Percentiles rank a stretch among this genome's conserved stretches.
These are phyloP conservation scores for Bombus impatiens DNA, from an alignment of 1,140 invertebrate genomes.

Conservation along the genomic window DNA sequence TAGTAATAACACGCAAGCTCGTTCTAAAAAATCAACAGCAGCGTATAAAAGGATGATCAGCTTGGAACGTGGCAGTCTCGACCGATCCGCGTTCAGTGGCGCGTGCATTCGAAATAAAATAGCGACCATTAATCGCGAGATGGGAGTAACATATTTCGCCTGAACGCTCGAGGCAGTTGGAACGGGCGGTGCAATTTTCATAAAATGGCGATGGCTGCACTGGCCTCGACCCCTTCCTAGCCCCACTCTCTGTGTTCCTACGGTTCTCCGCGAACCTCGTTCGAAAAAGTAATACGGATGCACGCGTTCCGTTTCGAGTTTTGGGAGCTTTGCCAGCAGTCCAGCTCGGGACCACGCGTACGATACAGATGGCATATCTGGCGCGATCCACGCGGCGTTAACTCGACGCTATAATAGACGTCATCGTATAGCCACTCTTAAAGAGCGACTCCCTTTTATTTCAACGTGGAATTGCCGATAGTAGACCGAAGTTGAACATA, in stretches of 20 bases:
- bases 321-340: slow-evolving; percentile 52
- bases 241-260: slow-evolving; percentile 17
- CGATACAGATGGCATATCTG: slow-evolving; percentile 40
- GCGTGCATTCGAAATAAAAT: slow-evolving; percentile 69
- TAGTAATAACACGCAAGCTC: background rate
- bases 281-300: slow-evolving; percentile 72
- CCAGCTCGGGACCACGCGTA: slow-evolving; percentile 9
- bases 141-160: slow-evolving; percentile 69
- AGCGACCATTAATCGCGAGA: slow-evolving; percentile 73
- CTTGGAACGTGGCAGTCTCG: too few relatives aligned
- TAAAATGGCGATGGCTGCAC: slow-evolving; percentile 69
- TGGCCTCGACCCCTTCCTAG: slow-evolving; percentile 9
- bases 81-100: background rate
- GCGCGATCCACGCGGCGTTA: slow-evolving; percentile 43
- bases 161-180: slow-evolving; percentile 60
- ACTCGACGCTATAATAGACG: slow-evolving; percentile 39
- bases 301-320: slow-evolving; percentile 51
- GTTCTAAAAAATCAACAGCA: background rate
- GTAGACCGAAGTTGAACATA: background rate
- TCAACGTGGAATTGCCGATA: background rate
- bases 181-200: slow-evolving; percentile 76
- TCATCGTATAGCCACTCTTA: slow-evolving; percentile 43
- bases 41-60: background rate
- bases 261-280: slow-evolving; percentile 30
- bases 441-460: slow-evolving; percentile 5